Evolutionary conservation across 92 coral and sea anemone species (phyloP).

Genomic region (Heliopora coerulea): DNA sequence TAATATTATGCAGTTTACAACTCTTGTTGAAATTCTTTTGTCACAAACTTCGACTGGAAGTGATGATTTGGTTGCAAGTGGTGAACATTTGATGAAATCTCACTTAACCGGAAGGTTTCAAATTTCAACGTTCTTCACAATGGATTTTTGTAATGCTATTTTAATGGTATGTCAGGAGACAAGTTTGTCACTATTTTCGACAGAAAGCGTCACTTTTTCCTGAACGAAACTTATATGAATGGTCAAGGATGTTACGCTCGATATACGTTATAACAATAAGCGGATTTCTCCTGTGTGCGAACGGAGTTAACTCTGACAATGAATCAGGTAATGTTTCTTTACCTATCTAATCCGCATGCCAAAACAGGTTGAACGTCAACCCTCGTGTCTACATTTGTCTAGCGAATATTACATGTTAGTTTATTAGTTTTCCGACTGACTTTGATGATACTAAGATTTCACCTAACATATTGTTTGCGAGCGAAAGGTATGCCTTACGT

Average conservation of each 20-base stretch:
- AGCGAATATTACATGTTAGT: background rate
- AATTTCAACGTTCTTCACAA: background rate
- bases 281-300: conserved; percentile 5
- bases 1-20: too few relatives aligned
- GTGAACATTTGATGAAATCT: too few relatives aligned
- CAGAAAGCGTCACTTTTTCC: background rate
- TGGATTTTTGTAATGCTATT: background rate
- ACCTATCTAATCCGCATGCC: conserved; percentile 10
- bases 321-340: conserved; percentile 8
- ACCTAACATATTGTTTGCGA: background rate
- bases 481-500: background rate
- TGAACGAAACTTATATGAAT: background rate
- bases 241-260: conserved; percentile 3
- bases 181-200: background rate
- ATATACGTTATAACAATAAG: background rate
- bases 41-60: too few relatives aligned
- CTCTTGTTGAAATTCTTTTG: too few relatives aligned
- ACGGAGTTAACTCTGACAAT: background rate
- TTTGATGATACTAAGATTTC: background rate
- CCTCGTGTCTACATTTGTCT: background rate
- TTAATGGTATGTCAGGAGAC: background rate
- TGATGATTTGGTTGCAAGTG: too few relatives aligned
- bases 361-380: conserved; percentile 7
- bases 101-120: too few relatives aligned
- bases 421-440: background rate